Base-by-base conservation (phyloP, 2,113 vertebrate species). In the Andinoacara biseriatus region DNA sequence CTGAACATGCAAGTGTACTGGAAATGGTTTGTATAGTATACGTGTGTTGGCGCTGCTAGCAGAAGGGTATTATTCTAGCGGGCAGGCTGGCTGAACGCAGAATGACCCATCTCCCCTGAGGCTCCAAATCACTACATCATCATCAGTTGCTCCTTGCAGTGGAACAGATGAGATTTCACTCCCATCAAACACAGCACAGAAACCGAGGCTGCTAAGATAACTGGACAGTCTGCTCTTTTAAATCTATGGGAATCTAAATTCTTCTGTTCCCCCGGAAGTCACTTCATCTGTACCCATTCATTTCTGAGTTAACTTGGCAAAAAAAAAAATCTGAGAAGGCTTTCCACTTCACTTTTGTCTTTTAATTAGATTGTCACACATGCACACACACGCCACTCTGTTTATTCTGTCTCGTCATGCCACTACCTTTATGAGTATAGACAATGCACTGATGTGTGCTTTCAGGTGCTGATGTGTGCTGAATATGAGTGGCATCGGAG, bases 401-500 rank as follows among this genome's bases (percentile, higher is more conserved):
- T 78, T 65, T 17, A 54, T 76, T 76, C 52, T 7, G 10, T 54
- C 33, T 83, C 67, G 69, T 74, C 5, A 26, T 40, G 22, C 15
- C 58, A 15, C n/a, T 33, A 57, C 49, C 17, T 52, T 18, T 58
- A 10, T 54, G 14, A 58, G 9, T 72, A 2, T 57, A 18, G 29
- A 3, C 54, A 22, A 65, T 80, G 46, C 83, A 38, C 5, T 4
- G 7, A 2, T 59, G 79, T 88, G 49, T 87, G 33, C 20, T 83
- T 93, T 76, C 92, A 99, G 98, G 95, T 96, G 96, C 97, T 97
- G 95, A 97, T 97, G 96, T 95, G 77, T 94, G 93, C 87, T 96
- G 94, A 98, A 93, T 85, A 99, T 99, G 98, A 99, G 97, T 86
- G 97, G 97, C 86, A 89, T 98, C 91, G 97, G 97, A 94, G 98